Evolutionary conservation across 2,888 invertebrate genomes (phyloP), one percentile per base, ranked within the genome.

Genomic region (Autographa gamma): DNA sequence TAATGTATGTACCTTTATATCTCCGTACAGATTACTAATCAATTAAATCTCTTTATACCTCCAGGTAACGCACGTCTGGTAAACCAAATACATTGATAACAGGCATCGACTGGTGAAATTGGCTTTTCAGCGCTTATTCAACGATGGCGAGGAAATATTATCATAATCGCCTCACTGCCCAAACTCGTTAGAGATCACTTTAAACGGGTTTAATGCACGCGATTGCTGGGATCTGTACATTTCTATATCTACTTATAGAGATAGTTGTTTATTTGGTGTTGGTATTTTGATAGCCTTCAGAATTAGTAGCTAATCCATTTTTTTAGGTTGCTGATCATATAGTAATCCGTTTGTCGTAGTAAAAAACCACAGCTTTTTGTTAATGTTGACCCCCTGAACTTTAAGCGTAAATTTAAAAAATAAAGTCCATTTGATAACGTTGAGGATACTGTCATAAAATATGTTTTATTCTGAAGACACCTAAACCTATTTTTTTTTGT

Each of bases 21-120:
- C 34, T 34, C 6, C 6, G 8, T 34, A 34, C 2, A 34, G 9
- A 41, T 11, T 14, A 41, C 14, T 16, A 14, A 43, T 43, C 11
- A 43, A 11, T 14, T 14, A 11, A 4, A 43, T 48, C 16, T n/a
- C 48, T 48, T 48, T 7, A 48, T n/a, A 48, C 16, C 48, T n/a
- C 0, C n/a, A 16, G 14, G 2, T 11, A 38, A 38, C 11, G 16
- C 48, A n/a, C n/a, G 48, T 16, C 1, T 48, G 48, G 48, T 48
- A n/a, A 48, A n/a, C 48, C 48, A 48, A 48, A 48, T 48, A 48
- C 48, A 48, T 48, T 48, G 48, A 48, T 48, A n/a, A 48, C 48
- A 48, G 48, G n/a, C 48, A 48, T 48, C n/a, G 48, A n/a, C 48
- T n/a, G 48, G n/a, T 48, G 48, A 48, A 48, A 48, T 48, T 48